A percentile compares a stretch with the other conserved stretches of the same genome.
Conservation (phyloP, 2,113 vertebrate species). For the Ciconia boyciana region DNA sequence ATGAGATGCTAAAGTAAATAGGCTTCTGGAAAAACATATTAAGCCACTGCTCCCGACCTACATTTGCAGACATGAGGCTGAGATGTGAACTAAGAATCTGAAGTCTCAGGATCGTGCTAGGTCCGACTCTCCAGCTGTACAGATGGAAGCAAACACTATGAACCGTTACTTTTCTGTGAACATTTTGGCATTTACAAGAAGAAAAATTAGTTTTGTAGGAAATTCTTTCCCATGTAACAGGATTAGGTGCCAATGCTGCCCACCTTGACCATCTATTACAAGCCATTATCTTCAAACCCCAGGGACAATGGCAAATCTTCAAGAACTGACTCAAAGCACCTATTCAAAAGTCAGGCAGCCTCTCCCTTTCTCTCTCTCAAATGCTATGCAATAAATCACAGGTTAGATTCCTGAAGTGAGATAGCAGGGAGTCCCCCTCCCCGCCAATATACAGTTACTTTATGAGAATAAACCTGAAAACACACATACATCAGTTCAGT, state of each 20-base stretch:
- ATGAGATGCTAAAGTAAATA: background rate
- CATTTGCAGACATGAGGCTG: background rate
- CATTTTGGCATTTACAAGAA: background rate
- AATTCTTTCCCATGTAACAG: background rate
- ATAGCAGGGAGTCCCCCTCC: background rate
- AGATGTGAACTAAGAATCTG: background rate
- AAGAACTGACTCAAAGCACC: background rate
- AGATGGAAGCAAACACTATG: background rate
- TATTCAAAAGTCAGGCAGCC: background rate
- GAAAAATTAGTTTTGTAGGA: background rate
- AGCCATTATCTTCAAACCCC: background rate
- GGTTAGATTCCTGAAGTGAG: background rate
- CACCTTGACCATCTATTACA: background rate
- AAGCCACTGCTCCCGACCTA: background rate
- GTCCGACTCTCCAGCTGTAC: background rate
- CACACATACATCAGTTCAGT: background rate
- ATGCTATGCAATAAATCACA: background rate
- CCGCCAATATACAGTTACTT: background rate
- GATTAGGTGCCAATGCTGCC: background rate
- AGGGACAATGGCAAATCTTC: background rate
- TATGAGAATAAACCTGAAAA: background rate
- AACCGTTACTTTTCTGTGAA: background rate
- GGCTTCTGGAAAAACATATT: background rate
- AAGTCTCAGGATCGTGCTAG: background rate
- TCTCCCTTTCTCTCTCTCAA: background rate